Base-by-base conservation (phyloP, 2,113 vertebrate species). In the Sander lucioperca region DNA sequence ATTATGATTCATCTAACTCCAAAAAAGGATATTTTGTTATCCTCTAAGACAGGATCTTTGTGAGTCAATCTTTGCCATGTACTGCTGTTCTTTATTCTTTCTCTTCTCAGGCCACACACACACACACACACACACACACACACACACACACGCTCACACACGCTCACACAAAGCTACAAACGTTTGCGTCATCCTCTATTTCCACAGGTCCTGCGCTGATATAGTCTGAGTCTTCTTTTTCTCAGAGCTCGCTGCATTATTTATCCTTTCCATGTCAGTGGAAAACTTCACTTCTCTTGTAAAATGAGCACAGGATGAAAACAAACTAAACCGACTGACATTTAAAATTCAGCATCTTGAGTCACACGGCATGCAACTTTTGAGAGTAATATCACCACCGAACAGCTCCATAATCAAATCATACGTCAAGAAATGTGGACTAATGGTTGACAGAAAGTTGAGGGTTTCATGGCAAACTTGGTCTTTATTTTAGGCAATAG, bases 121-220 rank as follows among this genome's bases (percentile, higher is more conserved):
- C 27, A 69, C 57, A 21, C 50, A 51, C 50, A 51, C 50, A 51
- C 50, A 51, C 63, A 59, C 21, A 56, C 53, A 56, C 45, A 14
- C 47, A 85, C 63, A 75, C 21, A 57, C 10, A 16, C 18, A 16
- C n/a, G n/a, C n/a, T n/a, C n/a, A n/a, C n/a, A n/a, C n/a, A n/a
- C n/a, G n/a, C n/a, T n/a, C 61, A 50, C 67, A 61, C 59, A 18
- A 43, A 59, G 57, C 56, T 56, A 54, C 27, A 45, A 30, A 50
- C 1, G 9, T 64, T 43, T 90, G 83, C 85, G 79, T 91, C 91
- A 90, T 78, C 48, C 25, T 71, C 47, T 56, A 62, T 72, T 83
- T 69, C 80, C 51, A 51, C 61, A 3, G 74, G 73, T 79, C 57
- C 53, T n/a, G 16, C 33, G 12, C n/a, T n/a, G n/a, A n/a, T n/a